Base-by-base conservation (phyloP, 2,888 invertebrate species). In the Halictus ligatus region DNA sequence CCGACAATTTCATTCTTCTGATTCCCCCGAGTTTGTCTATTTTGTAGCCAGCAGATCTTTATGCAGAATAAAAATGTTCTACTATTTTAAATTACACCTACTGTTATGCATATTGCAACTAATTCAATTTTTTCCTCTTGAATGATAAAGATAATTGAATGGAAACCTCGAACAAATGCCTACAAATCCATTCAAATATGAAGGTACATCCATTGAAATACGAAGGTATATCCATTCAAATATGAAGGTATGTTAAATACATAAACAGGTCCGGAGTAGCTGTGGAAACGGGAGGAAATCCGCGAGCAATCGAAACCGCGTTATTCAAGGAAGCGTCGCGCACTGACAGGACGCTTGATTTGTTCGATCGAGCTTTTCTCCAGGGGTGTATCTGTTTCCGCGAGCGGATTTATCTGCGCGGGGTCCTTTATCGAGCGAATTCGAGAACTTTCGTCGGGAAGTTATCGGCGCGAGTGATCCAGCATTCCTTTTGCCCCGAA, bases 391-490 rank as follows among this genome's bases (percentile, higher is more conserved):
- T 58, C 15, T 21, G 18, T 69, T 67, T 48, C 25, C 46, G 29
- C 48, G 35, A 77, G 64, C 35, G 50, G 64, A 78, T 64, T 80
- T 78, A 75, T 75, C 60, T 74, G 43, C 69, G 54, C 15, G 35
- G 64, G 78, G 58, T 80, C 48, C 50, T 73, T 74, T 76, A 79
- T 84, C 58, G 74, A 84, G 60, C 43, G n/a, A 71, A 21, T 43
- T n/a, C 58, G 74, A 6, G 13, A 82, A 81, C 67, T 81, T 82
- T 43, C 73, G 21, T 48, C 21, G n/a, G 48, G 13, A 75, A 84
- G 74, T 84, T 75, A 67, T 35, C 40, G 7, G n/a, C 43, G 60
- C 74, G 58, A 78, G 58, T 84, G 74, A 84, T 84, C 67, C 75
- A 8, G 71, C 58, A 84, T 78, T 75, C 85, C 74, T 74, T 69